Conservation (phyloP, 2,113 vertebrate genomes). For the Penelope pileata region DNA sequence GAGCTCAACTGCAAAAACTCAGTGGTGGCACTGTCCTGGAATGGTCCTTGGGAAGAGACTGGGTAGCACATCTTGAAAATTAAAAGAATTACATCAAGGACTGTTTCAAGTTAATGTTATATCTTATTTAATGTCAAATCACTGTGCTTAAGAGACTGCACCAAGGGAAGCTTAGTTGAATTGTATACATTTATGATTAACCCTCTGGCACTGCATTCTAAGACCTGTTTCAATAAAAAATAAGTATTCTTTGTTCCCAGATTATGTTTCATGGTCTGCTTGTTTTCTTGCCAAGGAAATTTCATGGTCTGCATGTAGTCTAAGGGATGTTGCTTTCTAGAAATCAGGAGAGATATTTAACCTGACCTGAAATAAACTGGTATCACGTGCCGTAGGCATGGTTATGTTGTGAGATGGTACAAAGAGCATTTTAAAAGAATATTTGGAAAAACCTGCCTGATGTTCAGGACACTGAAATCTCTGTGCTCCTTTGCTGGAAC, state of each 20-base stretch:
- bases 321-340: background rate
- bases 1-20: background rate
- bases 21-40: background rate
- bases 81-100: background rate
- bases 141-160: background rate
- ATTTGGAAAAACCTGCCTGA: background rate
- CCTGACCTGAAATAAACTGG: background rate
- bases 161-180: background rate
- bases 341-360: background rate
- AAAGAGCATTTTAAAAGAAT: background rate
- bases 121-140: background rate
- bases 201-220: background rate
- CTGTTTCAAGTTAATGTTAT: accelerated
- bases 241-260: background rate
- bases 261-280: background rate
- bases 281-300: background rate
- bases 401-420: background rate
- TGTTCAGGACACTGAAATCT: background rate
- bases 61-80: background rate
- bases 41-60: background rate
- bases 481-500: background rate
- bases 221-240: background rate
- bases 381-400: background rate
- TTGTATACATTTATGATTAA: background rate
- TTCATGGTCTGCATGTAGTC: background rate